phyloP scores from a whole-genome alignment of 2,797 vertebrate species.

The Diglossa cyanea region DNA sequence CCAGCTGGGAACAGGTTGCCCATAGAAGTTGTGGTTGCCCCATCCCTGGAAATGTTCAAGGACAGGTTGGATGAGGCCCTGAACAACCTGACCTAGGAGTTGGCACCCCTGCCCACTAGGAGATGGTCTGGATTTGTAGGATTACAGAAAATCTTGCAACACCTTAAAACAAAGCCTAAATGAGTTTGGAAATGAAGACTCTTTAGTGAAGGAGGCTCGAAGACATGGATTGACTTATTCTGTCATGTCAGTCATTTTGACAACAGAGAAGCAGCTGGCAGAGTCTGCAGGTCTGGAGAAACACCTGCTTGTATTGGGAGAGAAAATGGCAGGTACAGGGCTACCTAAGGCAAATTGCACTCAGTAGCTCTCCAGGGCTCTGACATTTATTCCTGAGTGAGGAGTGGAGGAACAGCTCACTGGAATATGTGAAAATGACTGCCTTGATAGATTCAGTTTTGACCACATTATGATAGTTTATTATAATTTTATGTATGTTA shows the following conservation, averaged over 20 bases:
- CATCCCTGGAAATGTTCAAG: not conserved
- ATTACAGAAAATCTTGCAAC: not conserved
- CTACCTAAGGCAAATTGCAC: not conserved
- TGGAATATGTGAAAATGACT: not conserved
- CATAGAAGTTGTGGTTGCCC: not conserved
- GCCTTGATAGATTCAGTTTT: not conserved
- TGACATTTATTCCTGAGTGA: not conserved
- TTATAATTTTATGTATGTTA: conserved; percentile 53
- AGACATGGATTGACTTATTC: not conserved
- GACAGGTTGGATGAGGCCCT: not conserved
- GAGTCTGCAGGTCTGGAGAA: not conserved
- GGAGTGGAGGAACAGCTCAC: not conserved
- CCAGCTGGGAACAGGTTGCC: not conserved
- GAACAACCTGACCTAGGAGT: not conserved
- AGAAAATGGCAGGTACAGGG: not conserved
- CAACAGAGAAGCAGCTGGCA: not conserved
- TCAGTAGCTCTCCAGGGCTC: not conserved
- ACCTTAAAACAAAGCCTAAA: not conserved
- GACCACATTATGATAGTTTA: conserved; percentile 30
- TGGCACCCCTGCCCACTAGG: not conserved
- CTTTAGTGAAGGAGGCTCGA: not conserved
- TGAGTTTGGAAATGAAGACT: not conserved
- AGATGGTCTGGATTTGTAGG: not conserved
- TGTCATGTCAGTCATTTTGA: not conserved
- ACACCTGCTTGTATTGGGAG: not conserved